phyloP scores from a whole-genome alignment of 2,797 vertebrate genomes.

The Chloroceryle amazona region DNA sequence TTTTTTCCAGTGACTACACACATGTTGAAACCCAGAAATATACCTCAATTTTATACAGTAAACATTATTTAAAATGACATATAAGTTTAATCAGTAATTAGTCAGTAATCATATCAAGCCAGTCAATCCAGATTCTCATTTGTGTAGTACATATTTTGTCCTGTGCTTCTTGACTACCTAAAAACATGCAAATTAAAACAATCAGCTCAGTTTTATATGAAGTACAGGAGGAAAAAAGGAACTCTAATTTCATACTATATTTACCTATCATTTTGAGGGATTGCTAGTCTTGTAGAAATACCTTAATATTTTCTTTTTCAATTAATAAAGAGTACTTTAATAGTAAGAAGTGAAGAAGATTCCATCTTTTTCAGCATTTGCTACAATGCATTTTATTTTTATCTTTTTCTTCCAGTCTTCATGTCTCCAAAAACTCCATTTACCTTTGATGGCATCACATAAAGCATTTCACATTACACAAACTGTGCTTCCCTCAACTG shows the following conservation, averaged over 20 bases:
- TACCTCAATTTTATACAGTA: background rate
- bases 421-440: background rate
- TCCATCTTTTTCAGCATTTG: background rate
- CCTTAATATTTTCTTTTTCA: background rate
- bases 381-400: accelerated
- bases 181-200: background rate
- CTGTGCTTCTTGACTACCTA: background rate
- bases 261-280: background rate
- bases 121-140: background rate
- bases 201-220: background rate
- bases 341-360: background rate
- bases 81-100: background rate
- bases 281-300: background rate
- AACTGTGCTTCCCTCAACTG: background rate
- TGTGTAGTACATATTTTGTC: background rate
- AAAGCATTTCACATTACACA: background rate
- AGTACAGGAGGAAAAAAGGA: background rate
- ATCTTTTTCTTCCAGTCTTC: background rate
- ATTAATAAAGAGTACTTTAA: background rate
- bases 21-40: background rate
- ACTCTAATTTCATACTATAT: background rate
- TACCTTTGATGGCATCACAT: background rate
- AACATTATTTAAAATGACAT: background rate
- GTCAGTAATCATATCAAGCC: background rate
- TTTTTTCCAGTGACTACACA: background rate